Conservation (phyloP, 2,113 vertebrate species). For the Eptatretus burgeri region DNA sequence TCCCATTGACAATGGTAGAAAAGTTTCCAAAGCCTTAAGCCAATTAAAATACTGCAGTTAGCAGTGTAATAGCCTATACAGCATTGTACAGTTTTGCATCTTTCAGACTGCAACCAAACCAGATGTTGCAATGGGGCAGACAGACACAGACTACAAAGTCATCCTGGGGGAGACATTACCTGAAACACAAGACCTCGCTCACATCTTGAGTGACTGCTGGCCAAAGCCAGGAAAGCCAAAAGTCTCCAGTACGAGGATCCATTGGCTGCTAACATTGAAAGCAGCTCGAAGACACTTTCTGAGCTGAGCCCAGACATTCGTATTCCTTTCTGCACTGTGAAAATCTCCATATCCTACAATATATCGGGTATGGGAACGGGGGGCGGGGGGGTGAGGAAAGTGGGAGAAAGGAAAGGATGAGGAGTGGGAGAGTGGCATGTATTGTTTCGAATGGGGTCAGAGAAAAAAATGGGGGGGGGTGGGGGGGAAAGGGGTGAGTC, state of each 20-base stretch:
- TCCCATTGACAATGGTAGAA: no score
- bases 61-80: no score
- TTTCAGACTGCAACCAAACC: no score
- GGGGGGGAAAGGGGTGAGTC: no score
- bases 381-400: no score
- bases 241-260: constrained; percentile 59
- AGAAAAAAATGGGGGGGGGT: no score
- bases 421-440: background rate
- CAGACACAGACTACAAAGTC: no score
- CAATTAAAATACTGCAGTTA: no score
- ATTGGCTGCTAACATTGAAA: constrained; percentile 46
- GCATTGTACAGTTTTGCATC: no score
- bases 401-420: background rate
- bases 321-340: constrained; percentile 38
- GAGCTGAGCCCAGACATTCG: constrained; percentile 62
- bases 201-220: constrained; percentile 21
- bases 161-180: constrained; percentile 17
- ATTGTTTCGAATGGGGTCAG: background rate
- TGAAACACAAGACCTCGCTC: constrained; percentile 74
- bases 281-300: constrained; percentile 44
- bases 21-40: no score
- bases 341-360: constrained; percentile 30
- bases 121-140: no score
- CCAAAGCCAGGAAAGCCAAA: constrained; percentile 51
- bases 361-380: no score